phyloP scores from a whole-genome alignment of 2,113 vertebrate genomes.

The Fulmarus glacialis region DNA sequence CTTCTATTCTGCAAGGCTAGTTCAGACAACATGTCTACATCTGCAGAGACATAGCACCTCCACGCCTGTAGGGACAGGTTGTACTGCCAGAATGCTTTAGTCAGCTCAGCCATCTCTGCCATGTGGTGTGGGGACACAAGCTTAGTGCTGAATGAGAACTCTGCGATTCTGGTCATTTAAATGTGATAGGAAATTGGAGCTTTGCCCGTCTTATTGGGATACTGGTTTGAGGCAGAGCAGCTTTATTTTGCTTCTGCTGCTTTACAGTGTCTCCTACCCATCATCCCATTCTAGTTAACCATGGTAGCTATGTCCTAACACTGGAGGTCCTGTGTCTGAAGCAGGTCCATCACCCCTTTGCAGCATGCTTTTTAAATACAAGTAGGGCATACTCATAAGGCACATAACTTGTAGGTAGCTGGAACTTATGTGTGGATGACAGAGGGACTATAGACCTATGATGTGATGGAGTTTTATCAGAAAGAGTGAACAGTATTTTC shows the following conservation, averaged over 20 bases:
- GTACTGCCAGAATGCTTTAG: neutral
- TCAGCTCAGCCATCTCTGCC: neutral
- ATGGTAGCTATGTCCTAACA: neutral
- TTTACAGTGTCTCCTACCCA: neutral
- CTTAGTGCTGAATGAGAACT: neutral
- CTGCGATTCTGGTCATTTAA: neutral
- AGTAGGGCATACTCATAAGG: neutral
- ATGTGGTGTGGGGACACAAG: neutral
- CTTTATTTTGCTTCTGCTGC: neutral
- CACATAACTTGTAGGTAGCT: neutral
- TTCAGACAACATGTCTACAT: neutral
- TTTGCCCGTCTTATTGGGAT: neutral
- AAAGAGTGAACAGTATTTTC: neutral
- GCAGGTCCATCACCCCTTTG: neutral
- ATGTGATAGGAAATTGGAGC: neutral
- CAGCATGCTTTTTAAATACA: neutral
- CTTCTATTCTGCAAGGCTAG: neutral
- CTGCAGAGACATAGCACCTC: neutral
- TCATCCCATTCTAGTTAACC: neutral
- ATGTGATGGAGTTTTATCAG: neutral
- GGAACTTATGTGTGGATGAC: neutral
- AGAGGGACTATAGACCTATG: neutral
- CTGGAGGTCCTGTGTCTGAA: neutral
- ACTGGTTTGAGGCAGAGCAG: neutral
- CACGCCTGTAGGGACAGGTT: fast-evolving